phyloP scores from a whole-genome alignment of 1,140 invertebrate species.

The Ceratitis capitata region DNA sequence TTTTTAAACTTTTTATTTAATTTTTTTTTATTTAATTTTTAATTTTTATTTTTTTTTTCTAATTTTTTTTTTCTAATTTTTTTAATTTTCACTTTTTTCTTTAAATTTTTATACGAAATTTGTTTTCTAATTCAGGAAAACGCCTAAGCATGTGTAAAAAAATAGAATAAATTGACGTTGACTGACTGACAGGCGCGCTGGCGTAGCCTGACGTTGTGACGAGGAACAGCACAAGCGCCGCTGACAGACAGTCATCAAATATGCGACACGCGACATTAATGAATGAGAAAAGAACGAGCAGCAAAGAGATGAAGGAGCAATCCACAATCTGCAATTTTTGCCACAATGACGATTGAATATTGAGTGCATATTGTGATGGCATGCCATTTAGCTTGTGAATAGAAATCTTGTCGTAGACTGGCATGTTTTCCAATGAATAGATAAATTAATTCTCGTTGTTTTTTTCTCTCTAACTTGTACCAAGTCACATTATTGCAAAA shows the following conservation, averaged over 20 bases:
- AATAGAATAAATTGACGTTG: neutral
- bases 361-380: no score
- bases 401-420: neutral
- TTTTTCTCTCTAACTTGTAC: no score
- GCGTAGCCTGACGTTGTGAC: neutral
- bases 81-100: neutral
- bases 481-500: no score
- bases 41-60: no score
- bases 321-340: neutral
- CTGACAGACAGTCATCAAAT: conserved; percentile 23
- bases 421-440: neutral
- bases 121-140: neutral
- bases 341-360: neutral
- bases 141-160: neutral
- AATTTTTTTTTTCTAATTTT: no score
- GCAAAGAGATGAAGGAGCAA: neutral
- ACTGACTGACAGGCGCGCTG: neutral
- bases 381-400: neutral
- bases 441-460: no score
- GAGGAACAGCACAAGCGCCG: neutral
- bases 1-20: neutral
- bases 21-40: neutral
- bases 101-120: neutral
- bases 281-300: neutral
- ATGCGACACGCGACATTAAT: conserved; percentile 26